Percentiles rank a stretch among this genome's conserved stretches.
phyloP scores from a whole-genome alignment of 2,113 vertebrate genomes.

The Halichoeres trimaculatus region DNA sequence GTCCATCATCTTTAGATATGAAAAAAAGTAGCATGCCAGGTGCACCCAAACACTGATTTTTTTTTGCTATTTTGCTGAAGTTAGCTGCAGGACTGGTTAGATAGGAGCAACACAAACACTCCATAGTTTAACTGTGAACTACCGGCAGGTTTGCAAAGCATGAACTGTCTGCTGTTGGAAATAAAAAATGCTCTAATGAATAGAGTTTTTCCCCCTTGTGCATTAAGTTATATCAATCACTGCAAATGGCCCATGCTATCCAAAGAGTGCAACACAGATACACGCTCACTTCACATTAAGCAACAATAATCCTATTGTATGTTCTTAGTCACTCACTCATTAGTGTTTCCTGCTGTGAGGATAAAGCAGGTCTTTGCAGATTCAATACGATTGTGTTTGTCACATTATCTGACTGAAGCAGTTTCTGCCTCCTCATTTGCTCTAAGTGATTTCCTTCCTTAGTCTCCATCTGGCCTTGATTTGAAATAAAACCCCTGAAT shows the following conservation, averaged over 20 bases:
- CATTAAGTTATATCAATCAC: background rate
- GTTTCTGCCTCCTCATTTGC: conserved; percentile 17
- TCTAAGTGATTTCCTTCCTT: conserved; percentile 28
- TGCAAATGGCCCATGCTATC: background rate
- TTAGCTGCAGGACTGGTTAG: too few relatives aligned
- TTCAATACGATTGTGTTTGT: conserved; percentile 6
- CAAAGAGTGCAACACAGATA: background rate
- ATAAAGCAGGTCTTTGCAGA: conserved; percentile 23
- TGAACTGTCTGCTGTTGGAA: too few relatives aligned
- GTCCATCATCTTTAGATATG: too few relatives aligned
- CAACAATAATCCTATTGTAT: conserved; percentile 44
- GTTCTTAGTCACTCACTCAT: conserved; percentile 40
- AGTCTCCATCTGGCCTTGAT: conserved; percentile 46
- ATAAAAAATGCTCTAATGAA: too few relatives aligned
- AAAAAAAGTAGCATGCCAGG: too few relatives aligned
- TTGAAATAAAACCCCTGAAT: conserved; percentile 31
- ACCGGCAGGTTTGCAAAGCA: too few relatives aligned
- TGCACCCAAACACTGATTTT: too few relatives aligned
- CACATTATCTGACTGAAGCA: conserved; percentile 25
- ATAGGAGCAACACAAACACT: too few relatives aligned
- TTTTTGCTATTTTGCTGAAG: too few relatives aligned
- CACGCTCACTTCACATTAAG: background rate
- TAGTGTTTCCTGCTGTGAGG: conserved; percentile 53
- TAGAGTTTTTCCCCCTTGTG: too few relatives aligned
- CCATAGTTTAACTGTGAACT: too few relatives aligned